Evolutionary conservation across 2,888 invertebrate species (phyloP), one percentile per base, ranked within the genome.

Genomic region (Hecatera dysodea): DNA sequence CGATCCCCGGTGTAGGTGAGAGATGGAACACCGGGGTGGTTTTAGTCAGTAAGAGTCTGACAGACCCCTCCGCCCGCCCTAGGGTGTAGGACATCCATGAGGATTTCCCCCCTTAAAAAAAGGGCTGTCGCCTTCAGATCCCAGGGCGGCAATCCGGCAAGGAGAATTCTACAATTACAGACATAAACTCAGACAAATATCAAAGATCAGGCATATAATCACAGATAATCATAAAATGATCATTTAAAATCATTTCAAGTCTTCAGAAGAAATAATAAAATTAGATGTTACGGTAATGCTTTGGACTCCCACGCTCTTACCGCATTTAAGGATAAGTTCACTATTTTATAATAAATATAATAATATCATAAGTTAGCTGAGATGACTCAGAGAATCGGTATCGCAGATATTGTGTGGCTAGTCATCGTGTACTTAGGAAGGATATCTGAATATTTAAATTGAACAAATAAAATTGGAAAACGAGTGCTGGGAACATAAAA

Each of bases 151-250:
- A n/a, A n/a, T n/a, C n/a, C n/a, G n/a, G 5, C 50, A 15, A 17
- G 19, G 3, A 17, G 3, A 19, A 53, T 19, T 53, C 29, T 19
- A 29, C 9, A 5, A 3, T 29, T 22, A 3, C 15, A 36, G 11
- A 1, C 15, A 56, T 15, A 48, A 12, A 67, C 15, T 55, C 5
- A 52, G 5, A 46, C 22, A 39, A 60, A 29, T n/a, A 52, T n/a
- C 24, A 22, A 12, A 24, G 2, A 39, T 44, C 17, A 42, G 33
- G 2, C 50, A 19, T 12, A 5, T 53, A 57, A 72, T 59, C 33
- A 53, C 46, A 64, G n/a, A 78, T 64, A 78, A 75, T 61, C 48
- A 66, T 76, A 80, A 75, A 55, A 68, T 68, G 1, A 75, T 67
- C 22, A 53, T 80, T 68, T 68, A 55, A 78, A 81, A 69, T 63